Percentiles rank a stretch among this genome's conserved stretches.
These are phyloP conservation scores for Dryobates pubescens DNA, from an alignment of 2,797 vertebrate genomes.

Conservation along the genomic window DNA sequence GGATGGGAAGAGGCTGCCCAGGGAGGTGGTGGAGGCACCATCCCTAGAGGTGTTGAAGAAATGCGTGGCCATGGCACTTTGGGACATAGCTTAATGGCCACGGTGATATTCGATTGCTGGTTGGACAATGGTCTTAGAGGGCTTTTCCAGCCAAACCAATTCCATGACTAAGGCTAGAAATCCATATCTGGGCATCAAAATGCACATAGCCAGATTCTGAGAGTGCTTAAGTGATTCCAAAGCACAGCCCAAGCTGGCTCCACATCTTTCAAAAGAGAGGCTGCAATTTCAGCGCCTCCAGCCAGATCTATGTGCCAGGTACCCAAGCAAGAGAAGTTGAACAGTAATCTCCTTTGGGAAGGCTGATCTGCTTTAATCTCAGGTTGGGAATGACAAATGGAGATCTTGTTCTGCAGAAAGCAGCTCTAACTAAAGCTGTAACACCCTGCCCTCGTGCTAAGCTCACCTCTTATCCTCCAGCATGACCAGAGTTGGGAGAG, in stretches of 20 bases:
- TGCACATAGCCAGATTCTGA: constrained; percentile 28
- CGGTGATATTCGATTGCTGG: too few relatives aligned
- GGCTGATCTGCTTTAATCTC: too few relatives aligned
- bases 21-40: too few relatives aligned
- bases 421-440: not conserved
- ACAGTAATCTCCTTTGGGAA: constrained; percentile 43
- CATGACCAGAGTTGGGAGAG: not conserved
- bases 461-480: not conserved
- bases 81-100: too few relatives aligned
- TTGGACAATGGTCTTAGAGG: too few relatives aligned
- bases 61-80: too few relatives aligned
- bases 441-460: not conserved
- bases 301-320: constrained; percentile 58
- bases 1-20: too few relatives aligned
- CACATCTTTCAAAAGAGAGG: constrained; percentile 49
- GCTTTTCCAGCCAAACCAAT: too few relatives aligned
- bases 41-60: too few relatives aligned
- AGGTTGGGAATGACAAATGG: not conserved
- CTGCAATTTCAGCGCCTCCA: constrained; percentile 53
- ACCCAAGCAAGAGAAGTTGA: constrained; percentile 22
- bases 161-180: not conserved
- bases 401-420: constrained; percentile 8
- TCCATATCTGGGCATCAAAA: constrained; percentile 59
- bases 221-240: constrained; percentile 50
- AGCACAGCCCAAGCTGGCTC: constrained; percentile 47